Conservation (phyloP, 2,797 vertebrate genomes). For the Oreochromis mossambicus region DNA sequence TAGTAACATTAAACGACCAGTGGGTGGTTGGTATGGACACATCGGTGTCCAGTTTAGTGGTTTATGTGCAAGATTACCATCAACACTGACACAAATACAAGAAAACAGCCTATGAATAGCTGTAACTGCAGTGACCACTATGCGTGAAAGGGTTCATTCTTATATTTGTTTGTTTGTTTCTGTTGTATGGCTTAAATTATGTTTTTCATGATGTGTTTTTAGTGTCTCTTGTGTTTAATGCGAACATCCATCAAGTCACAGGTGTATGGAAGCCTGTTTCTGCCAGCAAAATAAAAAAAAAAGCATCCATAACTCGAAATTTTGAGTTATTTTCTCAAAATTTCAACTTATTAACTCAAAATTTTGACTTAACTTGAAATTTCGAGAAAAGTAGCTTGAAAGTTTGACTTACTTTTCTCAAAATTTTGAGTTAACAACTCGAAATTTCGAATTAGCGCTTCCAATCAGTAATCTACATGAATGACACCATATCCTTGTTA, state of each 20-base stretch:
- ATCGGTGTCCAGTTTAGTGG: neutral
- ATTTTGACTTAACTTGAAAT: too few relatives aligned
- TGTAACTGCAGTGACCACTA: neutral
- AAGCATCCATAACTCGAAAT: fast-evolving
- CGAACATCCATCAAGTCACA: fast-evolving
- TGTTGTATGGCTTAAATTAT: neutral
- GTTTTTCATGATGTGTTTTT: neutral
- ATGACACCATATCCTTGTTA: too few relatives aligned
- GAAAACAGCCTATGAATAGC: neutral
- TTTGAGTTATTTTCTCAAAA: neutral
- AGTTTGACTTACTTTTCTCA: neutral
- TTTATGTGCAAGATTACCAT: neutral
- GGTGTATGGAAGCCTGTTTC: fast-evolving
- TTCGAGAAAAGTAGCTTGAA: too few relatives aligned
- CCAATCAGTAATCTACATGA: too few relatives aligned
- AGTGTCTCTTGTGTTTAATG: neutral
- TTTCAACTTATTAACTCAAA: too few relatives aligned
- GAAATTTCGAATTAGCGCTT: fast-evolving
- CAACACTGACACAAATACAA: neutral
- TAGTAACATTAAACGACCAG: neutral
- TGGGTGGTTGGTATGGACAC: fast-evolving
- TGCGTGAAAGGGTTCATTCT: neutral
- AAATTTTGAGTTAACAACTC: fast-evolving
- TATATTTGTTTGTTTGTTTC: neutral
- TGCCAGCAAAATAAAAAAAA: neutral